Evolutionary conservation across 2,888 invertebrate species (phyloP).

Genomic region (Dynastes grantii): DNA sequence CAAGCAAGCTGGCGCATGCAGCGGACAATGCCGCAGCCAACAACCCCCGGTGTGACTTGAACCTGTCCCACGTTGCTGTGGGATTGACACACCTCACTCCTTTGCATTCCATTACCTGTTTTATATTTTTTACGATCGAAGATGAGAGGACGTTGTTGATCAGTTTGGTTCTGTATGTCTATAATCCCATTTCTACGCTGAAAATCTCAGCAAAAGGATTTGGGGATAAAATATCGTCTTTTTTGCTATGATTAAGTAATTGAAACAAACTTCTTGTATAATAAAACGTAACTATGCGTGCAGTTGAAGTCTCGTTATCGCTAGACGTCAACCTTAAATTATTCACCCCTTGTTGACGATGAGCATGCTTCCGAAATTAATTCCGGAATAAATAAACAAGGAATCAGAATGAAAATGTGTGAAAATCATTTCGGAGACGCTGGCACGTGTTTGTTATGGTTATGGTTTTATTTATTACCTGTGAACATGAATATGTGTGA

Average conservation of each 20-base stretch:
- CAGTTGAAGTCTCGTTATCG: neutral
- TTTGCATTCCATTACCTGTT: conserved; percentile 19
- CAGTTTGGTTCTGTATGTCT: neutral
- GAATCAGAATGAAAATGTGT: neutral
- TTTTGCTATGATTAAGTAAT: too few species aligned
- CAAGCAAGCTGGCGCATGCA: neutral
- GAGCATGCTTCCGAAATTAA: neutral
- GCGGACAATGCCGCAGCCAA: neutral
- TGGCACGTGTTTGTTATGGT: neutral
- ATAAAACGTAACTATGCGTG: neutral
- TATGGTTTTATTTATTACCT: neutral
- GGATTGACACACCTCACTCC: neutral
- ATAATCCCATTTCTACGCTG: neutral
- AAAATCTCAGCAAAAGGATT: too few species aligned
- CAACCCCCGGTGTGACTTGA: neutral
- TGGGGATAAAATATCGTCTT: too few species aligned
- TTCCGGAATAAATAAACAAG: neutral
- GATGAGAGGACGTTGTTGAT: neutral
- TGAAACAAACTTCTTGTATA: too few species aligned
- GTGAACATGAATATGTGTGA: neutral
- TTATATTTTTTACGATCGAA: neutral
- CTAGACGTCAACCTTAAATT: neutral
- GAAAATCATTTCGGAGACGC: neutral
- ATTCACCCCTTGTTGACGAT: neutral
- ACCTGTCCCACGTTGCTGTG: conserved; percentile 6